These are phyloP conservation scores for Metopolophium dirhodum DNA, from an alignment of 1,140 invertebrate species.

Conservation along the genomic window DNA sequence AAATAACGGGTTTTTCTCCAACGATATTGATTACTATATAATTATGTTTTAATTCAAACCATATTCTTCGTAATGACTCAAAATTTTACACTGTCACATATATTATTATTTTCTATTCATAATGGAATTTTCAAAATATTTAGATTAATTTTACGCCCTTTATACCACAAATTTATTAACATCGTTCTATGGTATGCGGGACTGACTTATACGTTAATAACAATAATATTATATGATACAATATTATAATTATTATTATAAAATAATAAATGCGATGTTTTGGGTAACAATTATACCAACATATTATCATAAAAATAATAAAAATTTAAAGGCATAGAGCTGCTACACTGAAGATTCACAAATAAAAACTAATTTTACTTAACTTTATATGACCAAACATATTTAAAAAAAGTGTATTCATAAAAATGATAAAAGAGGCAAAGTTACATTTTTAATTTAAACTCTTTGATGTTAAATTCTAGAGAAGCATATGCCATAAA, in stretches of 20 bases:
- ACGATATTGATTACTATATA: not conserved
- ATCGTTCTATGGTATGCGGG: not conserved
- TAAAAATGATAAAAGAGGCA: not conserved
- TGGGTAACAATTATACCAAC: not conserved
- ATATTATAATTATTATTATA: not conserved
- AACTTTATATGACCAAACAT: not conserved
- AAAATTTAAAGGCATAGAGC: not conserved
- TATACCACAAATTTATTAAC: not conserved
- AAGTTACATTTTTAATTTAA: slow-evolving; percentile 5
- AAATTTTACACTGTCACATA: not conserved
- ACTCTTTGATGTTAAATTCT: not conserved
- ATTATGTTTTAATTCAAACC: not conserved
- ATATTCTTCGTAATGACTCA: not conserved
- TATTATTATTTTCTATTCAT: not conserved
- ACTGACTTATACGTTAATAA: not conserved
- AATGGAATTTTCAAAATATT: not conserved
- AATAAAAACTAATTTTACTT: slow-evolving; percentile 6
- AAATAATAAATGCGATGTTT: not conserved
- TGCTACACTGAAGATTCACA: not conserved
- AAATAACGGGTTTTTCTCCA: not conserved
- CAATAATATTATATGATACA: not conserved
- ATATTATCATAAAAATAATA: not conserved
- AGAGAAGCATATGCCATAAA: not conserved
- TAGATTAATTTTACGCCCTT: not conserved
- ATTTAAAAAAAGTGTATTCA: not conserved